phyloP scores from a whole-genome alignment of 2,113 vertebrate species.

The Cyprinodon variegatus region DNA sequence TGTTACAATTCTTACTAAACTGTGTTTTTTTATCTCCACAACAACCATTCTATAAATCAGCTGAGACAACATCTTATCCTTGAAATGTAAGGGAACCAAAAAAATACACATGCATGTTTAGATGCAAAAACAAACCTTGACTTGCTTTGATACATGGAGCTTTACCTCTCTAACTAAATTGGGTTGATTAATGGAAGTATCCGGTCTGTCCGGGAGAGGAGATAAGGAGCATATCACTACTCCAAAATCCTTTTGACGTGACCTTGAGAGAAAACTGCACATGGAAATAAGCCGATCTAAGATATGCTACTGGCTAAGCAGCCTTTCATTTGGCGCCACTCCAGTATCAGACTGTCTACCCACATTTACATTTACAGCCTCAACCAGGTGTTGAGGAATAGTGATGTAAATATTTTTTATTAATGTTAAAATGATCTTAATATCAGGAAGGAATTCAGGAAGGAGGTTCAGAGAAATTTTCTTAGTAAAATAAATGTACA shows the following conservation, averaged over 20 bases:
- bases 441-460: conserved; percentile 8
- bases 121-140: too few species aligned
- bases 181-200: conserved; percentile 74
- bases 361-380: conserved; percentile 36
- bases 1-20: too few species aligned
- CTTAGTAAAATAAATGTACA: background rate
- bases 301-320: conserved; percentile 66
- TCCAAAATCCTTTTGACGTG: conserved; percentile 51
- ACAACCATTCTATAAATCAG: too few species aligned
- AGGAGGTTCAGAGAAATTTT: conserved; percentile 7
- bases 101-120: too few species aligned
- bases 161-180: conserved; percentile 26
- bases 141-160: too few species aligned
- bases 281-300: conserved; percentile 61
- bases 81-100: too few species aligned
- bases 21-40: too few species aligned
- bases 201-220: conserved; percentile 61
- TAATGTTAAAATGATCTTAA: conserved; percentile 22
- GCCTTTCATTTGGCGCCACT: conserved; percentile 59
- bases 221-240: conserved; percentile 70
- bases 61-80: too few species aligned
- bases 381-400: conserved; percentile 22
- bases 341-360: conserved; percentile 54
- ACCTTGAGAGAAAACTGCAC: conserved; percentile 74
- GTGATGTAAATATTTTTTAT: conserved; percentile 23